Evolutionary conservation across 2,888 invertebrate species (phyloP).

Genomic region (Resseliella maxima): DNA sequence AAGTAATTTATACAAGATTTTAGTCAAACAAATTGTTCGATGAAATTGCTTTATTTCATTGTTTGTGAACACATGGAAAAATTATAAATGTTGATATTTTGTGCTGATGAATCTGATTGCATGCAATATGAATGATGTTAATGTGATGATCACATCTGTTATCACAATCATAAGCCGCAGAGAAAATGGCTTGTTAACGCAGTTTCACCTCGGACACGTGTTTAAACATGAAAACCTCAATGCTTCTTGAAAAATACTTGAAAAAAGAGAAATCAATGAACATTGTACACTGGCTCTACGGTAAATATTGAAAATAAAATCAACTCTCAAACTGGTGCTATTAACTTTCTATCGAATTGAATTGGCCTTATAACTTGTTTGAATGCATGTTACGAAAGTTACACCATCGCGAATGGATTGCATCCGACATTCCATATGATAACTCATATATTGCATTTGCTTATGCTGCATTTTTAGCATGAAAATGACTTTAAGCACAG

Average conservation of each 20-base stretch:
- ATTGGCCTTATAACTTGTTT: slow-evolving; percentile 36
- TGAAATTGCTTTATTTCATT: too few relatives aligned
- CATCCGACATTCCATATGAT: neutral
- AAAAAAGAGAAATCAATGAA: slow-evolving; percentile 35
- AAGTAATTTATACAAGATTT: too few relatives aligned
- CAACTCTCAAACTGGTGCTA: slow-evolving; percentile 47
- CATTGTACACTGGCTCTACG: neutral
- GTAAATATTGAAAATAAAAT: slow-evolving; percentile 18
- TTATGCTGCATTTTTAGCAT: neutral
- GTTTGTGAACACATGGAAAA: too few relatives aligned
- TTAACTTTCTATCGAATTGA: slow-evolving; percentile 8
- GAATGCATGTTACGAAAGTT: slow-evolving; percentile 9
- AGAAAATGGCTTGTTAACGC: neutral
- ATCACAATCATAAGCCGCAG: neutral
- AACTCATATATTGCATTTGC: neutral
- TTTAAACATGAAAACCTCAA: neutral
- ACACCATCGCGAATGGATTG: slow-evolving; percentile 27
- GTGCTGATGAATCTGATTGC: neutral
- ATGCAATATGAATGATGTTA: neutral
- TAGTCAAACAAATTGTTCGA: too few relatives aligned
- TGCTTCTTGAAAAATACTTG: neutral
- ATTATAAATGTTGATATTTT: too few relatives aligned
- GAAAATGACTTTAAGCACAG: neutral
- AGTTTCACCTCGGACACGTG: neutral
- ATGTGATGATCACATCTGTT: slow-evolving; percentile 14